Percentiles rank a stretch among this genome's conserved stretches.
Conservation (phyloP, 2,888 invertebrate genomes). For the Ormyrus nitidulus region DNA sequence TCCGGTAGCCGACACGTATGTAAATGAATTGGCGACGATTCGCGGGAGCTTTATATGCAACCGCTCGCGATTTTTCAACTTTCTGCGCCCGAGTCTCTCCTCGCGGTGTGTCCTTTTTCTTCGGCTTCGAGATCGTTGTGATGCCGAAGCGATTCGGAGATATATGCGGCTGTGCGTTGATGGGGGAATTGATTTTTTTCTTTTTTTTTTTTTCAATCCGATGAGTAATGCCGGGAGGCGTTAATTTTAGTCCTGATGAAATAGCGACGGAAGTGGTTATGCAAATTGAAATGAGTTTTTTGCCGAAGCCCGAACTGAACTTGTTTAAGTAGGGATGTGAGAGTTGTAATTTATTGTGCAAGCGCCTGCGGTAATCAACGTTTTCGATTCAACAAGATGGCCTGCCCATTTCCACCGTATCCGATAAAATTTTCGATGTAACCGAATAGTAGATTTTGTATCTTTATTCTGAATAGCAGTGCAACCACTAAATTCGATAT, state of each 20-base stretch:
- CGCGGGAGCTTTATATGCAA: constrained; percentile 15
- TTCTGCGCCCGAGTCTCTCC: background rate
- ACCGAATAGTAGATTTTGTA: no score
- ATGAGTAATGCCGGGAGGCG: constrained; percentile 9
- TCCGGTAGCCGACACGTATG: constrained; percentile 38
- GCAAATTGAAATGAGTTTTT: constrained; percentile 18
- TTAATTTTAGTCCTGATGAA: constrained; percentile 37
- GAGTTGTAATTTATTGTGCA: no score
- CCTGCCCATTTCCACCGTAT: no score
- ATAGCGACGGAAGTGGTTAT: constrained; percentile 1
- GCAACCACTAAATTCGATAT: no score
- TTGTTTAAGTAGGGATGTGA: no score
- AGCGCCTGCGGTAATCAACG: no score
- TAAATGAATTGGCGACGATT: constrained; percentile 53
- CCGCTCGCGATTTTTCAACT: constrained; percentile 6
- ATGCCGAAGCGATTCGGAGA: background rate
- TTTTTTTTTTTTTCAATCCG: background rate
- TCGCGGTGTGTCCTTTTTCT: background rate
- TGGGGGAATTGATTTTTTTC: background rate
- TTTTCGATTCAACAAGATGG: no score
- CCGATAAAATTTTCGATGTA: no score
- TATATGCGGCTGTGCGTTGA: background rate
- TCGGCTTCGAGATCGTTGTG: background rate
- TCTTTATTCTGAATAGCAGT: no score
- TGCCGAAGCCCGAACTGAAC: background rate